Percentiles rank a stretch among this genome's conserved stretches.
Conservation (phyloP, 2,797 vertebrate species). For the Enteromius afrohamiltoni region DNA sequence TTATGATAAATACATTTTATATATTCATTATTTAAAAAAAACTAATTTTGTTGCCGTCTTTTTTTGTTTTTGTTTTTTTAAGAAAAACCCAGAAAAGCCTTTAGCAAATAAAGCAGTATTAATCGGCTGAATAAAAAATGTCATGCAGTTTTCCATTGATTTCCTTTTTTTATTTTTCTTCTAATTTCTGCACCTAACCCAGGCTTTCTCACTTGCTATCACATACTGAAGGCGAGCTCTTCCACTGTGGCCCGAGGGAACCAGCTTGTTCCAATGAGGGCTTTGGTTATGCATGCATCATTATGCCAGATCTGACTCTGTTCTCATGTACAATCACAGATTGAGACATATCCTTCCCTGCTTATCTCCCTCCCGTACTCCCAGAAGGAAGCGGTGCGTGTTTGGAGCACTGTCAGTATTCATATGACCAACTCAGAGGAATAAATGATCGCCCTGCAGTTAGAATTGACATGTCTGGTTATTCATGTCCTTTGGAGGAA, state of each 20-base stretch:
- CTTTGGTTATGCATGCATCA: slow-evolving; percentile 25
- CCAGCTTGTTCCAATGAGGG: slow-evolving; percentile 2
- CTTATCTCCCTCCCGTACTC: slow-evolving; percentile 4
- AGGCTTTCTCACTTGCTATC: not conserved
- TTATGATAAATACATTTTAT: not conserved
- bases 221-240: not conserved
- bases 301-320: slow-evolving; percentile 38
- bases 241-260: not conserved
- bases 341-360: slow-evolving; percentile 33
- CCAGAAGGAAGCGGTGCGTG: slow-evolving; percentile 42
- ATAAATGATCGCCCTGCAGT: slow-evolving; percentile 58
- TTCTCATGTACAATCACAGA: slow-evolving; percentile 30
- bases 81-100: not conserved
- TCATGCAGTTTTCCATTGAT: not conserved
- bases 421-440: slow-evolving; percentile 47
- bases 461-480: slow-evolving; percentile 55
- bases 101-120: not conserved
- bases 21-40: not conserved
- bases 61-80: not conserved
- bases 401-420: slow-evolving; percentile 42
- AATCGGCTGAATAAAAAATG: not conserved
- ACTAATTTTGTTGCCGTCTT: not conserved
- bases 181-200: not conserved
- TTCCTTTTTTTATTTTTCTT: not conserved
- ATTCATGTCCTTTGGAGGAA: slow-evolving; percentile 56